phyloP scores from a whole-genome alignment of 2,888 invertebrate genomes.

The Chymomyza fuscimana region DNA sequence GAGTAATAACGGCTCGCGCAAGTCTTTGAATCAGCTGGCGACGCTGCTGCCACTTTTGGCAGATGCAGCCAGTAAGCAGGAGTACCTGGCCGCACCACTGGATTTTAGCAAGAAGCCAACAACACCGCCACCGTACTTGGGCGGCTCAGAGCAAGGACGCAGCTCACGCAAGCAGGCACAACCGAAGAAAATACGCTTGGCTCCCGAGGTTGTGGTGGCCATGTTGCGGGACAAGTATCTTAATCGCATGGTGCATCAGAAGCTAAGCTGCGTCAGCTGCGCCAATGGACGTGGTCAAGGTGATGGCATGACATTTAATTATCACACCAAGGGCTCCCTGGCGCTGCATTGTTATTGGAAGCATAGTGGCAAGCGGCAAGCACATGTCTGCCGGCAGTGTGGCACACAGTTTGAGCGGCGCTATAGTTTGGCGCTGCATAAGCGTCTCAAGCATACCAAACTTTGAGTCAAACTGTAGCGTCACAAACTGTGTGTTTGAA shows the following conservation, averaged over 20 bases:
- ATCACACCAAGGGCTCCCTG: slow-evolving; percentile 80
- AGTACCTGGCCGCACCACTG: slow-evolving; percentile 70
- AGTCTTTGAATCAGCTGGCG: slow-evolving; percentile 72
- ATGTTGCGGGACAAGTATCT: slow-evolving; percentile 79
- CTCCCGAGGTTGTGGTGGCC: slow-evolving; percentile 75
- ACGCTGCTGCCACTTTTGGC: slow-evolving; percentile 73
- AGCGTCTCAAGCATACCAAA: slow-evolving; percentile 55
- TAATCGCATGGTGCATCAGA: slow-evolving; percentile 77
- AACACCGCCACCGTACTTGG: slow-evolving; percentile 3
- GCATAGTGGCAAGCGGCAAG: slow-evolving; percentile 77
- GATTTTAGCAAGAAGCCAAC: slow-evolving; percentile 73
- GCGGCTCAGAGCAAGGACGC: slow-evolving; percentile 56
- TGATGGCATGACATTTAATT: slow-evolving; percentile 76
- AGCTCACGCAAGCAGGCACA: slow-evolving; percentile 81
- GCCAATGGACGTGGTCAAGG: slow-evolving; percentile 51
- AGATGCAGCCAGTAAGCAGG: slow-evolving; percentile 74
- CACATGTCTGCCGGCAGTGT: slow-evolving; percentile 66
- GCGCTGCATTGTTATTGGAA: slow-evolving; percentile 81
- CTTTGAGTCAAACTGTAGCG: slow-evolving; percentile 6
- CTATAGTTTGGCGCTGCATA: slow-evolving; percentile 77
- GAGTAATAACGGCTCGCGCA: slow-evolving; percentile 49
- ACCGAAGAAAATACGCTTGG: slow-evolving; percentile 79
- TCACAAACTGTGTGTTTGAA: slow-evolving; percentile 11
- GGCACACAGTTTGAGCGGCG: slow-evolving; percentile 65
- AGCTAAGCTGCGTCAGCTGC: slow-evolving; percentile 76